Conservation (phyloP, 2,797 vertebrate species). For the Rousettus madagascariensis region DNA sequence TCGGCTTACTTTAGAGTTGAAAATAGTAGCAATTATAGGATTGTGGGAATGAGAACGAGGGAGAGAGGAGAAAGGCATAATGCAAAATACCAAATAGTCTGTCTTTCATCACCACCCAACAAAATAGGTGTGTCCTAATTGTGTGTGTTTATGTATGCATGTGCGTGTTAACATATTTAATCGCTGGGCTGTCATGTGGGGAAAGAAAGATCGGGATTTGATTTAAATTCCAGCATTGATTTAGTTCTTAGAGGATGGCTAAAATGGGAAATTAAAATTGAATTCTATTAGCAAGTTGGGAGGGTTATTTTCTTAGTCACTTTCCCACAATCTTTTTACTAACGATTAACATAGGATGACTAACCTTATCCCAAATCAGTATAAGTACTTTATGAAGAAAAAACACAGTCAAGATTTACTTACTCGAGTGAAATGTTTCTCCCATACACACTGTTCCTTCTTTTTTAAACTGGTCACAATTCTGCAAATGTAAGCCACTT, state of each 20-base stretch:
- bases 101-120: not conserved
- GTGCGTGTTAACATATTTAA: not conserved
- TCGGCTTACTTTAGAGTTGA: not conserved
- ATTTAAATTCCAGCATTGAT: not conserved
- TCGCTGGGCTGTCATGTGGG: not conserved
- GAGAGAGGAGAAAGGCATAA: not conserved
- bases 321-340: not conserved
- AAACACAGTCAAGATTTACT: not conserved
- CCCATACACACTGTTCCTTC: not conserved
- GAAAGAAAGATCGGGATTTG: not conserved
- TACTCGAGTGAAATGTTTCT: not conserved
- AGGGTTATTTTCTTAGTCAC: not conserved
- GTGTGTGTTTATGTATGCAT: not conserved
- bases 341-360: constrained; percentile 34
- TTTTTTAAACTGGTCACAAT: not conserved
- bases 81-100: not conserved
- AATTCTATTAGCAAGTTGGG: constrained; percentile 19
- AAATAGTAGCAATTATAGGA: not conserved
- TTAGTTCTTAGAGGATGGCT: not conserved
- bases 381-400: not conserved
- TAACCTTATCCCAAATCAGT: not conserved
- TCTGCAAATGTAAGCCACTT: not conserved
- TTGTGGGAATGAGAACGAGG: not conserved
- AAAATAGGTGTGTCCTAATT: not conserved
- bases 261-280: constrained; percentile 5